Evolutionary conservation across 2,888 invertebrate genomes (phyloP).

Genomic region (Leuctra nigra): DNA sequence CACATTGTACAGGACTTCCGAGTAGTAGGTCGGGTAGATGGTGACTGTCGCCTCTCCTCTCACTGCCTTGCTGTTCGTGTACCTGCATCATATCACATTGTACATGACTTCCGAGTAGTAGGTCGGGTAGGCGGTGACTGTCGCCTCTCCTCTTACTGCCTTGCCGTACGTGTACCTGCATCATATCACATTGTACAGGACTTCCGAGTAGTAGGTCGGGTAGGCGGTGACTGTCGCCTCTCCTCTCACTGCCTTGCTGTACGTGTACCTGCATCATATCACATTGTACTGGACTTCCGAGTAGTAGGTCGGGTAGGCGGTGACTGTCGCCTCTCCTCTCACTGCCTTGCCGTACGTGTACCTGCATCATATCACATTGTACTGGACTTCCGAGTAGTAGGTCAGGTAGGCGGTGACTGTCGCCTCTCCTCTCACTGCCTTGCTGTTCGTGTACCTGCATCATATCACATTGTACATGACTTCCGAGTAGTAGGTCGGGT

Average conservation of each 20-base stretch:
- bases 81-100: constrained; percentile 46
- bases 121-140: constrained; percentile 76
- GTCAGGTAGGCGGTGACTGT: constrained; percentile 79
- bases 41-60: constrained; percentile 79
- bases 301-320: constrained; percentile 75
- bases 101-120: constrained; percentile 72
- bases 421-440: constrained; percentile 78
- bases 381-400: constrained; percentile 68
- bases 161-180: constrained; percentile 76
- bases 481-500: constrained; percentile 73
- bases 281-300: constrained; percentile 62
- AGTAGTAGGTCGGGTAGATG: constrained; percentile 75
- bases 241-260: constrained; percentile 80
- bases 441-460: constrained; percentile 73
- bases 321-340: constrained; percentile 76
- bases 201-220: constrained; percentile 71
- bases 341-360: constrained; percentile 84
- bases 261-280: constrained; percentile 61
- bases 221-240: constrained; percentile 78
- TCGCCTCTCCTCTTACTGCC: constrained; percentile 78
- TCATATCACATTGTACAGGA: constrained; percentile 50
- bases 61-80: constrained; percentile 80
- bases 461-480: constrained; percentile 52
- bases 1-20: constrained; percentile 58
- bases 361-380: constrained; percentile 46